Evolutionary conservation across 2,888 invertebrate species (phyloP).

Genomic region (Endotricha flammealis): DNA sequence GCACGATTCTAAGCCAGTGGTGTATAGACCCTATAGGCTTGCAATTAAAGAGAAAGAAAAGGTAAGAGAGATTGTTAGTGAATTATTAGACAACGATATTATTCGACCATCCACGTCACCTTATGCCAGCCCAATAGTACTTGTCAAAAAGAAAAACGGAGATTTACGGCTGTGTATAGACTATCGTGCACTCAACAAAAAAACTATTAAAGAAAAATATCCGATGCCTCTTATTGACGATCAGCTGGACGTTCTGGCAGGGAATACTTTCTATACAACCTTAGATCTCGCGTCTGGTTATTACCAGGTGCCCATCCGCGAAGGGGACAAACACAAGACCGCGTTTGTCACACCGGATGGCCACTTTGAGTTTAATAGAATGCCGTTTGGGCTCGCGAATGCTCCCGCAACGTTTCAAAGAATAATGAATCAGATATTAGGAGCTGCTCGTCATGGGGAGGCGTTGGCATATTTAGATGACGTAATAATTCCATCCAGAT

Average conservation of each 20-base stretch:
- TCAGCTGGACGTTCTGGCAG: too few relatives aligned
- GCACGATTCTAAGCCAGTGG: not conserved
- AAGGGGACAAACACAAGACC: too few relatives aligned
- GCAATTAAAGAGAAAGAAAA: conserved; percentile 3
- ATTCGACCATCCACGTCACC: conserved; percentile 3
- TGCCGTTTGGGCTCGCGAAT: too few relatives aligned
- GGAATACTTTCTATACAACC: too few relatives aligned
- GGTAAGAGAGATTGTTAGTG: conserved; percentile 5
- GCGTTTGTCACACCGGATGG: too few relatives aligned
- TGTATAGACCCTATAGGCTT: conserved; percentile 5
- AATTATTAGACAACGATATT: conserved; percentile 4
- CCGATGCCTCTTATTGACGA: too few relatives aligned
- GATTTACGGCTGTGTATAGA: conserved; percentile 8
- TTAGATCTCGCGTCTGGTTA: too few relatives aligned
- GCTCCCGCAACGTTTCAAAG: conserved; percentile 19
- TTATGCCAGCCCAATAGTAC: conserved; percentile 4
- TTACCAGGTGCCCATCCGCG: too few relatives aligned
- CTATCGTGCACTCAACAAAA: conserved; percentile 6
- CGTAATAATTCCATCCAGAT: conserved; percentile 11
- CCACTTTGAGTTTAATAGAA: conserved; percentile 14
- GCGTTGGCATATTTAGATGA: conserved; percentile 13
- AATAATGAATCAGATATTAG: conserved; percentile 13
- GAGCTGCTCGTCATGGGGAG: not conserved
- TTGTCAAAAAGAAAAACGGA: conserved; percentile 3
- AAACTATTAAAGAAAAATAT: too few relatives aligned